Conservation (phyloP, 2,888 invertebrate genomes). For the Gymnocheta viridis region DNA sequence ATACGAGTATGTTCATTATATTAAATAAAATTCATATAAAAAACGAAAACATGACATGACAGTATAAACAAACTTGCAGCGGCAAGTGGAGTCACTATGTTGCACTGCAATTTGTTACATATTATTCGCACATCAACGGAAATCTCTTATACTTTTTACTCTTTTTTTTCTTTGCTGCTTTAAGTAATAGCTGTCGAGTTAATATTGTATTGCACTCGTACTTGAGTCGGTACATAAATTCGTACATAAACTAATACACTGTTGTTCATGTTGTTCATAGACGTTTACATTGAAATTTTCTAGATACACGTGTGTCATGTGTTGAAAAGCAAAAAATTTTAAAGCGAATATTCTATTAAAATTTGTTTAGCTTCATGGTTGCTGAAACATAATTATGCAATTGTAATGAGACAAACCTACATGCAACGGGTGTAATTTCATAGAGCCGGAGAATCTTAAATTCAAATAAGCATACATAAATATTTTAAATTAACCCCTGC, state of each 20-base stretch:
- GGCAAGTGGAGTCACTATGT: slow-evolving; percentile 59
- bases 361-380: slow-evolving; percentile 23
- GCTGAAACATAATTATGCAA: not conserved
- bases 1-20: not conserved
- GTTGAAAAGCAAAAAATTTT: slow-evolving; percentile 1
- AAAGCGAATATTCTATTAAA: slow-evolving; percentile 28
- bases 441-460: too few species aligned
- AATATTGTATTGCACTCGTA: slow-evolving; percentile 27
- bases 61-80: slow-evolving; percentile 52
- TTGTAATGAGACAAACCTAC: not conserved
- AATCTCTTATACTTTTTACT: slow-evolving; percentile 17
- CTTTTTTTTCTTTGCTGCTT: not conserved
- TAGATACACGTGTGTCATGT: slow-evolving; percentile 9
- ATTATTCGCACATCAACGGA: slow-evolving; percentile 66
- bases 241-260: not conserved
- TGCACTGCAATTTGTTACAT: slow-evolving; percentile 69
- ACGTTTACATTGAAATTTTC: slow-evolving; percentile 4
- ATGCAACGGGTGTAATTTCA: too few species aligned
- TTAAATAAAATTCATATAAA: slow-evolving; percentile 18
- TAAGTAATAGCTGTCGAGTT: not conserved
- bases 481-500: too few species aligned
- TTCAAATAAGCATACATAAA: too few species aligned
- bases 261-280: not conserved
- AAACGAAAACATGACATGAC: slow-evolving; percentile 37
- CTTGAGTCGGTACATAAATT: not conserved